Conservation (phyloP, 1,140 invertebrate species). For the Gryon sp. region DNA sequence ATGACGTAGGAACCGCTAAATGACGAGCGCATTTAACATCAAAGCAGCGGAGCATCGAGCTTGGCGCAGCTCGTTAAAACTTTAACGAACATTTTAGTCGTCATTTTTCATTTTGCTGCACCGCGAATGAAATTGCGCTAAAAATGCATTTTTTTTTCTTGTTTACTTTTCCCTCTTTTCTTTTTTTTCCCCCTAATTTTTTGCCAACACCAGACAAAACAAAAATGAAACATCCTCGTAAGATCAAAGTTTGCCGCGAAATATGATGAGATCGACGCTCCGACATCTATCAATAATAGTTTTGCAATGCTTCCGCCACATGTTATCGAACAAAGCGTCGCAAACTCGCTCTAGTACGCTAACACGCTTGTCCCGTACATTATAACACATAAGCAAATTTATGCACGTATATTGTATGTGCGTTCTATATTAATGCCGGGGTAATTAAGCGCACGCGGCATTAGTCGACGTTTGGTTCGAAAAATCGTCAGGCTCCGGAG, state of each 20-base stretch:
- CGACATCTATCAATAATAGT: slow-evolving; percentile 5
- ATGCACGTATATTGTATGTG: not conserved
- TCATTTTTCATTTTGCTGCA: slow-evolving; percentile 36
- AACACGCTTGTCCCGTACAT: not conserved
- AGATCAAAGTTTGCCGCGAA: slow-evolving; percentile 31
- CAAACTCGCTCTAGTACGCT: not conserved
- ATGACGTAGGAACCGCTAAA: slow-evolving; percentile 42
- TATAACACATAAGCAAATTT: not conserved
- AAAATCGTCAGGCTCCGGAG: slow-evolving; percentile 13
- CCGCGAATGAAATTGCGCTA: slow-evolving; percentile 26
- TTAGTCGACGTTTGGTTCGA: slow-evolving; percentile 35
- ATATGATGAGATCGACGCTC: slow-evolving; percentile 32
- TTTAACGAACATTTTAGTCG: slow-evolving; percentile 46
- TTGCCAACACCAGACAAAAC: too few relatives aligned
- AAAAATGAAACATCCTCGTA: not conserved
- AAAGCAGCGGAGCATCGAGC: slow-evolving; percentile 18
- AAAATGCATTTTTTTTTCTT: not conserved
- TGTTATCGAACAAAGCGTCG: slow-evolving; percentile 23
- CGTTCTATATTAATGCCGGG: slow-evolving; percentile 23
- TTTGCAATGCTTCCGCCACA: slow-evolving; percentile 5
- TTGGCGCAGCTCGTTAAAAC: slow-evolving; percentile 37
- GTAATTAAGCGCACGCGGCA: slow-evolving; percentile 44
- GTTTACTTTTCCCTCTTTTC: not conserved
- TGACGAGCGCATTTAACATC: slow-evolving; percentile 44
- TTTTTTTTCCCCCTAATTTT: too few relatives aligned